Evolutionary conservation across 2,113 vertebrate species (phyloP).

Genomic region (Nettapus auritus): DNA sequence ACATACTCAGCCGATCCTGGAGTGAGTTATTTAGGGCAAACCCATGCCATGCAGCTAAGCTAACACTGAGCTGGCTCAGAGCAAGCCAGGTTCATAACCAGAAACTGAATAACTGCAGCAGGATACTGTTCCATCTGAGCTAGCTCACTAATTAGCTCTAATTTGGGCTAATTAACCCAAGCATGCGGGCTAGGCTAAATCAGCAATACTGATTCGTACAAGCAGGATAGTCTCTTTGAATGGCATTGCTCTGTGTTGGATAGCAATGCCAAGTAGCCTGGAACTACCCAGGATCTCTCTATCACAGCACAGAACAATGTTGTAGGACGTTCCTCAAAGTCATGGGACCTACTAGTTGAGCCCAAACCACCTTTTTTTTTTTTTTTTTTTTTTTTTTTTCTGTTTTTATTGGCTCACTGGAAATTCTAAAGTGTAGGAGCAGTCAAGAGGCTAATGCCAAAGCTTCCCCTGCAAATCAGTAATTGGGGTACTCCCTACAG

Average conservation of each 20-base stretch:
- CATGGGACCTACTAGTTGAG: neutral
- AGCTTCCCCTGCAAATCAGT: neutral
- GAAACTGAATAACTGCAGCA: conserved; percentile 6
- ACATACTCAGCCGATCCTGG: conserved; percentile 30
- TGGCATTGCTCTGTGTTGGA: neutral
- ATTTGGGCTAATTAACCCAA: conserved; percentile 42
- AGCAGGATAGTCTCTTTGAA: neutral
- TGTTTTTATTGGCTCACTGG: neutral
- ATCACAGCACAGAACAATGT: neutral
- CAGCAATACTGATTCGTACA: neutral
- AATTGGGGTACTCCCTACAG: neutral
- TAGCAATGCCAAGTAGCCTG: neutral
- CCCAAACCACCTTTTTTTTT: neutral
- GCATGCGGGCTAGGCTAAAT: neutral
- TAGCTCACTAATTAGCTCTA: conserved; percentile 27
- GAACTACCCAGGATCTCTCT: neutral
- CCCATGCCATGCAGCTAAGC: neutral
- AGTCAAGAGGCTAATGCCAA: neutral
- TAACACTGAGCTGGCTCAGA: neutral
- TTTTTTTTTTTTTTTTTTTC: neutral
- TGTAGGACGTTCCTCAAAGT: neutral
- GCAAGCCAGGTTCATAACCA: neutral
- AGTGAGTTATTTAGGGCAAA: conserved; percentile 3
- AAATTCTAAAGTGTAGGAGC: neutral
- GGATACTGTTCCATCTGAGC: conserved; percentile 17